These are phyloP conservation scores for Melanotaenia boesemani DNA, from an alignment of 2,797 vertebrate species.

Conservation along the genomic window DNA sequence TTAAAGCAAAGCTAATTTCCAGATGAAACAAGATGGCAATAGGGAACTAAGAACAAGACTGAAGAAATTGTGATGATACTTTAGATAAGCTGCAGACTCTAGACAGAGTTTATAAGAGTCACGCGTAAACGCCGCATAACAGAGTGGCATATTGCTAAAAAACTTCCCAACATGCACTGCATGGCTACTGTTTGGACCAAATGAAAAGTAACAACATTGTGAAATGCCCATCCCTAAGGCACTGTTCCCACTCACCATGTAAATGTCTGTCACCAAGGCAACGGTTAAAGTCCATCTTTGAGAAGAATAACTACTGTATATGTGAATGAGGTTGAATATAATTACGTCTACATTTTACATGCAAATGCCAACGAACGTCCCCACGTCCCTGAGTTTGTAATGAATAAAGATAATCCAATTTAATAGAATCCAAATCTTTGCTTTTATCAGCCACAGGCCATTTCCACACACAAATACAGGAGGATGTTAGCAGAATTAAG, in stretches of 20 bases:
- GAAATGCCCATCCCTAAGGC: background rate
- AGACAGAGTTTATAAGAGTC: too few species aligned
- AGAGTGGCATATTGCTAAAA: too few species aligned
- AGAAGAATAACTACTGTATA: background rate
- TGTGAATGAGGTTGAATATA: constrained; percentile 3
- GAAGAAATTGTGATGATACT: too few species aligned
- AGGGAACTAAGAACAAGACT: too few species aligned
- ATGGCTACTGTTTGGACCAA: too few species aligned
- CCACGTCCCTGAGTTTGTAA: background rate
- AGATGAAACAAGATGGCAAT: too few species aligned
- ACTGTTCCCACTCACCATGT: constrained; percentile 2
- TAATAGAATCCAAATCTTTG: constrained; percentile 4
- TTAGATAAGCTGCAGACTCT: too few species aligned
- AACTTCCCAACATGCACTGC: too few species aligned
- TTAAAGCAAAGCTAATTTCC: too few species aligned
- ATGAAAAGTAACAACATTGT: too few species aligned
- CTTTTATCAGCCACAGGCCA: background rate
- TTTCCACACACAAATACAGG: background rate
- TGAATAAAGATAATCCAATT: background rate
- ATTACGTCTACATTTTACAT: background rate
- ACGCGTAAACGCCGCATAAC: too few species aligned
- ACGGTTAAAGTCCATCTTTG: constrained; percentile 28
- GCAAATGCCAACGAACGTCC: background rate
- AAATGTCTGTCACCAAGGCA: constrained; percentile 21
- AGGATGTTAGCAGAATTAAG: background rate